Base-by-base conservation (phyloP, 1,140 invertebrate species). In the Drosophila lowei region DNA sequence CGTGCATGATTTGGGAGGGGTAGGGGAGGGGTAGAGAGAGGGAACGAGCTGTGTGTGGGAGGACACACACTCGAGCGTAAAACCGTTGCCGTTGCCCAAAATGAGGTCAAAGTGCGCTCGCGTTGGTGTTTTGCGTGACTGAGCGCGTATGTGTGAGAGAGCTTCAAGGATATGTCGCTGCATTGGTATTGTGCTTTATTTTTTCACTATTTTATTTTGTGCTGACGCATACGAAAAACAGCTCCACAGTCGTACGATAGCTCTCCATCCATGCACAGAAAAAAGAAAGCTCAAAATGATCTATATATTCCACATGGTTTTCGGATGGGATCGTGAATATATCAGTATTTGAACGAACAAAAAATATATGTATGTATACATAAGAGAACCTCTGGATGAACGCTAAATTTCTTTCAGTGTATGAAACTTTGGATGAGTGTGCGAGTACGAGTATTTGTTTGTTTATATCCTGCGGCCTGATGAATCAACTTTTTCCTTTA, bases 401-500 rank as follows among this genome's bases (percentile, higher is more conserved):
- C 11, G 11, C 1, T 13, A 38, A 13, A 38, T 13, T 38, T 38
- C 34, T 38, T 38, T 38, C 34, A 38, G 34, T 38, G 34, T 4
- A 38, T 13, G 11, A 4, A 13, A 4, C 11, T 13, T 38, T 38
- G 34, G 11, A 13, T 63, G 28, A 30, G n/a, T 23, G 25, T 23
- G 23, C 23, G 4, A 5, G 23, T 13, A 15, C n/a, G 28, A n/a
- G 30, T 54, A 47, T 73, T 64, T 72, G 48, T 41, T 41, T 56
- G 49, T 38, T 50, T 43, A 62, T 88, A 72, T 88, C 83, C 83
- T 88, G 83, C 75, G 83, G 83, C 34, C 84, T 83, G 83, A 86
- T 86, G 83, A 88, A 86, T 78, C 83, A 88, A 86, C 81, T 88
- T 86, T 81, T 86, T 83, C 70, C 81, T 81, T 78, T 64, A 88